These are phyloP conservation scores for Calephelis nemesis DNA, from an alignment of 1,140 invertebrate genomes.

Conservation along the genomic window DNA sequence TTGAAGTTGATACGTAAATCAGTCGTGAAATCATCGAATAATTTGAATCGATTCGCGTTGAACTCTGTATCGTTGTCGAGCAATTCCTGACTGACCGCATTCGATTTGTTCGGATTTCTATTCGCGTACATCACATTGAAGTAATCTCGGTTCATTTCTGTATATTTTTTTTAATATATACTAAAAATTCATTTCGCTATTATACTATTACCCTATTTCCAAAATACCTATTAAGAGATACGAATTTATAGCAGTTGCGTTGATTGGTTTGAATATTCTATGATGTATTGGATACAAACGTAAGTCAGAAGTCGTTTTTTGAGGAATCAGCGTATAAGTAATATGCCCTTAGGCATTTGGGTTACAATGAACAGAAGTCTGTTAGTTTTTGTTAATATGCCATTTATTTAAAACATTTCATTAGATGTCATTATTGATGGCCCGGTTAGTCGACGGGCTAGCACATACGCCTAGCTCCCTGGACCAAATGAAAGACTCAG, in stretches of 20 bases:
- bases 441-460: too few relatives aligned
- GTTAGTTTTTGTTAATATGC: too few relatives aligned
- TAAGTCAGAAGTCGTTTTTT: not conserved
- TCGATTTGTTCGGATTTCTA: constrained; percentile 42
- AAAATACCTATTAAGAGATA: constrained; percentile 26
- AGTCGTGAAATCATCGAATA: constrained; percentile 69
- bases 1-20: constrained; percentile 65
- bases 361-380: too few relatives aligned
- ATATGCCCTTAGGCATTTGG: not conserved
- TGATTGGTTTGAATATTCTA: constrained; percentile 17
- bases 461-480: too few relatives aligned
- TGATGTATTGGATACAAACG: constrained; percentile 30
- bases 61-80: constrained; percentile 72
- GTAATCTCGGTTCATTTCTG: constrained; percentile 67
- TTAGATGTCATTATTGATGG: too few relatives aligned
- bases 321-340: not conserved
- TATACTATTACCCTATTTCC: constrained; percentile 25
- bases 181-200: constrained; percentile 29
- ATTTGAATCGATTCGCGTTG: constrained; percentile 71
- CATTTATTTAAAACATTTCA: too few relatives aligned
- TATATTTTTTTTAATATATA: constrained; percentile 30
- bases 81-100: constrained; percentile 41
- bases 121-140: constrained; percentile 64
- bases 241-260: constrained; percentile 35
- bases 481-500: too few relatives aligned